A percentile compares a stretch with the other conserved stretches of the same genome.
These are phyloP conservation scores for Anagyrus pseudococci DNA, from an alignment of 2,888 invertebrate genomes.

Conservation along the genomic window DNA sequence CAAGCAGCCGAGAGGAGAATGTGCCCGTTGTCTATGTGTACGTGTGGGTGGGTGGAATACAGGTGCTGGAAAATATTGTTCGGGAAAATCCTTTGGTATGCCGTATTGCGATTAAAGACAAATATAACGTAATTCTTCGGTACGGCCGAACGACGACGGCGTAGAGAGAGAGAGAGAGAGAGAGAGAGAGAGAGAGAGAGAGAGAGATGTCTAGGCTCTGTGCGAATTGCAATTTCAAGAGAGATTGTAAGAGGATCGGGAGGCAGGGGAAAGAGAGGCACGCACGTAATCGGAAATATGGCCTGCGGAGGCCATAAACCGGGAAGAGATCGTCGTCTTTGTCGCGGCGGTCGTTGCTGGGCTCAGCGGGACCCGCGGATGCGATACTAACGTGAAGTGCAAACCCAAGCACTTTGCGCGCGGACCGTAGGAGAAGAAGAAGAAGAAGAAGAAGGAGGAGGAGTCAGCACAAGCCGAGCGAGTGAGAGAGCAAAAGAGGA, in stretches of 20 bases:
- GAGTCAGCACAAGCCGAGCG: conserved; percentile 14
- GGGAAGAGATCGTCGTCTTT: conserved; percentile 43
- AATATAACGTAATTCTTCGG: too few species aligned
- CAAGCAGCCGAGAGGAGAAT: too few species aligned
- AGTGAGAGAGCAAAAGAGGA: conserved; percentile 14
- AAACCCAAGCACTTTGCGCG: conserved; percentile 42
- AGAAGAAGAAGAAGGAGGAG: conserved; percentile 6
- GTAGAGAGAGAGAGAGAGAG: conserved; percentile 2
- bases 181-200: background rate
- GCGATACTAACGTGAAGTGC: conserved; percentile 56
- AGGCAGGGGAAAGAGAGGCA: conserved; percentile 32
- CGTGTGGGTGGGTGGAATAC: too few species aligned
- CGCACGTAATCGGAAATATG: conserved; percentile 46
- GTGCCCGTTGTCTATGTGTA: too few species aligned
- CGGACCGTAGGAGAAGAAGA: too few species aligned
- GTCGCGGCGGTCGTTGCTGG: conserved; percentile 51
- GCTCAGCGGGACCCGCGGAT: conserved; percentile 54
- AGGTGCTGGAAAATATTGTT: too few species aligned
- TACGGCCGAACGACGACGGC: too few species aligned
- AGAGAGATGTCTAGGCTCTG: too few species aligned
- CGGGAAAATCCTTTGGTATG: too few species aligned
- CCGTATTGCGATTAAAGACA: too few species aligned
- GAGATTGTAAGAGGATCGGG: too few species aligned
- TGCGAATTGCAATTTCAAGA: too few species aligned
- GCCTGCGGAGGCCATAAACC: conserved; percentile 53